Evolutionary conservation across 2,797 vertebrate species (phyloP), one percentile per base, ranked within the genome.

Genomic region (Taenioides sp.): DNA sequence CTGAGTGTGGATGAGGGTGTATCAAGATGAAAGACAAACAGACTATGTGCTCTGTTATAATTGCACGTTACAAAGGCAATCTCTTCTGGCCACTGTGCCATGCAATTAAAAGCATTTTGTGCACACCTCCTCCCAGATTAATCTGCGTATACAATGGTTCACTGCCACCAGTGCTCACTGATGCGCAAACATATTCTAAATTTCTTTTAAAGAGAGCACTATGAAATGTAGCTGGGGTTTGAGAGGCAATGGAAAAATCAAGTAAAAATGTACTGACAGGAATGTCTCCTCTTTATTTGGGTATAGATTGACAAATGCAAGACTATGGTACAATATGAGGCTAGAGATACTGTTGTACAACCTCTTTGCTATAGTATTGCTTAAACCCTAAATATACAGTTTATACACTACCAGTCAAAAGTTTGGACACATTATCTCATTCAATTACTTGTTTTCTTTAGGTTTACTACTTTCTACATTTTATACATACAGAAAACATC

Each of bases 101-200:
- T 66, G 65, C 47, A 66, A 52, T 66, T 66, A 66, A 52, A 65
- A 31, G 23, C 47, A 66, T 27, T 66, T 66, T 27, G 64, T 50
- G 64, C 64, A 28, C 43, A 65, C 64, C 47, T 52, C 47, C 65
- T 52, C 47, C 22, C 16, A 50, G 64, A 66, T 66, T 52, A 31
- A 66, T 66, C 47, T 66, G 47, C 25, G 17, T 14, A n/a, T 52
- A 52, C 43, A 25, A 50, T 20, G 22, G 37, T 64, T 64, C 62
- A 63, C 22, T 2, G 40, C 11, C 62, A 16, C 22, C 23, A 9
- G 14, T 47, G 22, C 40, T 31, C 65, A 7, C 47, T 31, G 28
- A 28, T n/a, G 17, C 18, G 1, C 65, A 50, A 12, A 49, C n/a
- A 49, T 18, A 6, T 47, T 59, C 57, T 28, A 1, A 31, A 37